Base-by-base conservation (phyloP, 2,797 vertebrate genomes). In the Sebastes trivittatus region DNA sequence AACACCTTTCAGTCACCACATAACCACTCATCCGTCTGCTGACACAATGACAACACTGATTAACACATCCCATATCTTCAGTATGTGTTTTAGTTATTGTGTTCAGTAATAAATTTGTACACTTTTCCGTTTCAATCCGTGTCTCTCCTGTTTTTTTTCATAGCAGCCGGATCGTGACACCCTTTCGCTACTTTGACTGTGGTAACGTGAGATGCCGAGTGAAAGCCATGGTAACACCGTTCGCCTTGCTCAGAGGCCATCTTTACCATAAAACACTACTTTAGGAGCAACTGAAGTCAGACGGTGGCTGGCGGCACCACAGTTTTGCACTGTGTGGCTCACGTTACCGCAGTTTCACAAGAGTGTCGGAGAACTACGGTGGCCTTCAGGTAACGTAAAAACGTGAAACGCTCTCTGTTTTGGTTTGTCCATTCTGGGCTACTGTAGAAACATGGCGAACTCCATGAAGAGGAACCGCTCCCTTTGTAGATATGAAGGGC, bases 251-350 rank as follows among this genome's bases (percentile, higher is more conserved):
- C 46, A 49, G 18, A 49, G 18, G 7, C 46, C 46, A 49, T 49
- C 46, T 0, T 20, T 49, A 20, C 7, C 16, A 49, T 20, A 49
- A 46, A 46, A 49, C 0, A 49, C 46, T 20, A 49, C 46, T 49
- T 20, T 49, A 54, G 49, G 49, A 54, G 49, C 49, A 22, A 54
- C 46, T n/a, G 49, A 54, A 22, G n/a, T 54, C 9, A 54, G 18
- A 49, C 18, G 18, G 46, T 7, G 7, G 46, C 46, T 49, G 18
- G 46, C 18, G 18, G 49, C 0, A 22, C n/a, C 9, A 22, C 1
- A 1, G 49, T 10, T 2, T 52, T 52, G 49, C 49, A 54, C 49
- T 0, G 4, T 0, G 49, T n/a, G 49, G 49, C 14, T 54, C 0
- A 54, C 49, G 0, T 54, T 0, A n/a, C 49, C 20, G 9, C 49